phyloP scores from a whole-genome alignment of 2,888 invertebrate genomes.

The Scaptodrosophila latifasciaeformis region DNA sequence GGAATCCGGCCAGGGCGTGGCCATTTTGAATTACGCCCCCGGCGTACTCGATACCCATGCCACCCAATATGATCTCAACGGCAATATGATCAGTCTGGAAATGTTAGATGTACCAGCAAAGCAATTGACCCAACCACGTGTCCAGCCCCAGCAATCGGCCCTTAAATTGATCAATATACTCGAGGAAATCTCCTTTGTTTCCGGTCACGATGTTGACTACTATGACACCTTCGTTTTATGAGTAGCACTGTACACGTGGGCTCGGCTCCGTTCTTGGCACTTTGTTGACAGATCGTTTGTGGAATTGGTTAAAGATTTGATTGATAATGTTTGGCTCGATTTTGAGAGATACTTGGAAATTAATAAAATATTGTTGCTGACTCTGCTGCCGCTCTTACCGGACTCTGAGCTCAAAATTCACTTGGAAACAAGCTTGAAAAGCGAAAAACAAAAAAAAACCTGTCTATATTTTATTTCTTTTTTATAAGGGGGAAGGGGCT shows the following conservation, averaged over 20 bases:
- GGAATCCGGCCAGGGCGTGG: constrained; percentile 41
- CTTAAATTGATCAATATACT: constrained; percentile 70
- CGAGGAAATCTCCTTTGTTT: constrained; percentile 68
- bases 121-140: constrained; percentile 39
- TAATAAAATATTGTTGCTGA: constrained; percentile 45
- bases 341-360: too few species aligned
- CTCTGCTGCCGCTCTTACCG: constrained; percentile 28
- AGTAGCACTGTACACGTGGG: constrained; percentile 55
- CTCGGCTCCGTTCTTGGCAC: constrained; percentile 23
- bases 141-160: constrained; percentile 57
- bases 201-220: constrained; percentile 73
- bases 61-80: constrained; percentile 58
- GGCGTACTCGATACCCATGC: constrained; percentile 60
- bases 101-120: constrained; percentile 41
- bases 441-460: constrained; percentile 23
- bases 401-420: too few species aligned
- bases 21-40: constrained; percentile 68
- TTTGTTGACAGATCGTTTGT: constrained; percentile 28
- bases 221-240: constrained; percentile 70
- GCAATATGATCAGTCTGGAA: constrained; percentile 52
- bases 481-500: background rate
- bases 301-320: constrained; percentile 22
- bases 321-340: constrained; percentile 13
- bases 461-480: background rate
- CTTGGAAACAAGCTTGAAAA: constrained; percentile 33